phyloP scores from a whole-genome alignment of 2,797 vertebrate species.

The Gymnoscopelus braueri region DNA sequence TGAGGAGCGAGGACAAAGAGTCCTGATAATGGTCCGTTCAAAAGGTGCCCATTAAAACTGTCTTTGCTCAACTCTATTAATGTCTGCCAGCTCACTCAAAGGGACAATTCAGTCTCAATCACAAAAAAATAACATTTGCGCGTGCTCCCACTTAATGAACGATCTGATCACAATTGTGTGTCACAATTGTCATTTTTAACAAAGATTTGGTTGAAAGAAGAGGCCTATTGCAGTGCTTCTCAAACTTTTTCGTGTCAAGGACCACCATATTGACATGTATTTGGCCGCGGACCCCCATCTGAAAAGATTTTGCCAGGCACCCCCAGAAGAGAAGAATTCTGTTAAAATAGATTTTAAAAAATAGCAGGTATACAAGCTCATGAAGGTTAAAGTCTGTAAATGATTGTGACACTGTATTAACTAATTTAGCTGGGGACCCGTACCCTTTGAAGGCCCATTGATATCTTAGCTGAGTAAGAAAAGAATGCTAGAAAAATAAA shows the following conservation, averaged over 20 bases:
- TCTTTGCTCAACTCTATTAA: conserved; percentile 47
- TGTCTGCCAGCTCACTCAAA: conserved; percentile 50
- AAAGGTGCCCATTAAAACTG: conserved; percentile 47
- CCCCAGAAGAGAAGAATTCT: no score
- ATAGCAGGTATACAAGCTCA: no score
- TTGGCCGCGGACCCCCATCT: no score
- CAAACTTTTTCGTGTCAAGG: no score
- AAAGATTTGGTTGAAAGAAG: conserved; percentile 44
- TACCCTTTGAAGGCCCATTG: conserved; percentile 38
- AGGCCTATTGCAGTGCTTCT: conserved; percentile 37
- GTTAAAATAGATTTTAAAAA: no score
- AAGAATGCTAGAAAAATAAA: not conserved
- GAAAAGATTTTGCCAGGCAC: no score
- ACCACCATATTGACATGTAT: no score
- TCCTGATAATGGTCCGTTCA: conserved; percentile 55
- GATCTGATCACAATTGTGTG: conserved; percentile 54
- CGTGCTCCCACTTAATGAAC: conserved; percentile 62
- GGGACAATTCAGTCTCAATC: conserved; percentile 45
- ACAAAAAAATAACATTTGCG: conserved; percentile 47
- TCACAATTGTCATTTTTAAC: conserved; percentile 59
- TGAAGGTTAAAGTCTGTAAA: no score
- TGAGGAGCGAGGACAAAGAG: conserved; percentile 30
- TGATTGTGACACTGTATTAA: no score
- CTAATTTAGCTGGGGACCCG: not conserved
- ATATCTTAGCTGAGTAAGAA: conserved; percentile 19